These are phyloP conservation scores for Prosapia bicincta DNA, from an alignment of 2,888 invertebrate genomes.

Conservation along the genomic window DNA sequence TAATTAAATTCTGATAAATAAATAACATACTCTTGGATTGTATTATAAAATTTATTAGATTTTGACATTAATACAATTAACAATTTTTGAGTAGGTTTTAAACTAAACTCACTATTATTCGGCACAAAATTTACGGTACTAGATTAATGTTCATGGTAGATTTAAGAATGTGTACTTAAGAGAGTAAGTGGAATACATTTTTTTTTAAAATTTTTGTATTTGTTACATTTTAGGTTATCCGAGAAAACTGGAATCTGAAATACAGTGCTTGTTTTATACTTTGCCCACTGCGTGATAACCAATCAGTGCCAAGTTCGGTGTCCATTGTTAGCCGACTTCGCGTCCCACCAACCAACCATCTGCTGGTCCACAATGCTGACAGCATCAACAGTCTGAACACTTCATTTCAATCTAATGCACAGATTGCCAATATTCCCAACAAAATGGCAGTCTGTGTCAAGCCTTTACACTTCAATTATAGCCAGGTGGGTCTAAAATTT, in stretches of 20 bases:
- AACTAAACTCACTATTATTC: too few relatives aligned
- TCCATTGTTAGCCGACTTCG: conserved; percentile 63
- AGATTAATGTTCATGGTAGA: too few relatives aligned
- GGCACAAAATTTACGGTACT: too few relatives aligned
- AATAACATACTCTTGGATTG: too few relatives aligned
- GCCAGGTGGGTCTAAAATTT: conserved; percentile 54
- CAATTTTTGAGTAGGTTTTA: too few relatives aligned
- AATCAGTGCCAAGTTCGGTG: conserved; percentile 62
- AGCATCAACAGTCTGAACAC: conserved; percentile 27
- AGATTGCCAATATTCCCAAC: conserved; percentile 36
- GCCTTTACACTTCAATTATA: conserved; percentile 85
- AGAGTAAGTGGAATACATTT: too few relatives aligned
- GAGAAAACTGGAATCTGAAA: conserved; percentile 91
- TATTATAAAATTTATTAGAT: too few relatives aligned
- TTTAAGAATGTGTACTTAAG: too few relatives aligned
- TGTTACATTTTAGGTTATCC: conserved; percentile 59
- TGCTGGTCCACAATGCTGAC: conserved; percentile 56
- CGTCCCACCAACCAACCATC: conserved; percentile 60
- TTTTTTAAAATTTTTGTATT: too few relatives aligned
- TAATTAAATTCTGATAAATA: too few relatives aligned
- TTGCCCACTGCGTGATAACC: conserved; percentile 65
- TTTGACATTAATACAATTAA: too few relatives aligned
- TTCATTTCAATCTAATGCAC: conserved; percentile 48
- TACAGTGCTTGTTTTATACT: conserved; percentile 88
- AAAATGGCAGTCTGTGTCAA: conserved; percentile 81